Percentiles rank a stretch among this genome's conserved stretches.
phyloP scores from a whole-genome alignment of 2,888 invertebrate species.

The Herminia tarsipennalis region DNA sequence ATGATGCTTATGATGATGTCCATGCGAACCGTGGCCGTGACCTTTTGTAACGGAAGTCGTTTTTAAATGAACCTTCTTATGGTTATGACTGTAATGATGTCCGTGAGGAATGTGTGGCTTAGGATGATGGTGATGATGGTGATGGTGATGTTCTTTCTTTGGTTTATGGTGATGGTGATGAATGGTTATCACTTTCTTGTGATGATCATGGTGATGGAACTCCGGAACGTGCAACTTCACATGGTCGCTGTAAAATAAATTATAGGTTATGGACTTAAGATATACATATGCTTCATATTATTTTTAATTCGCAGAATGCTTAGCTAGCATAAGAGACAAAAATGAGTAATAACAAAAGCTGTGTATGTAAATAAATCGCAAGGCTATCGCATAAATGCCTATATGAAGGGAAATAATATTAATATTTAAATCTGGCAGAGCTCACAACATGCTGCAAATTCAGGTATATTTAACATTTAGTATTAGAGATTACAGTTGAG shows the following conservation, averaged over 20 bases:
- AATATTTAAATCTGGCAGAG: no score
- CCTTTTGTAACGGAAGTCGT: slow-evolving; percentile 63
- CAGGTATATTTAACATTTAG: no score
- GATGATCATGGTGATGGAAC: slow-evolving; percentile 85
- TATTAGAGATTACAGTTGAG: not conserved
- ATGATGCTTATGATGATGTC: slow-evolving; percentile 54
- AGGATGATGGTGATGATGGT: slow-evolving; percentile 65
- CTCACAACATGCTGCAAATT: no score
- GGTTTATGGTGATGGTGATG: slow-evolving; percentile 83
- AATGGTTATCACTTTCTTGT: slow-evolving; percentile 86
- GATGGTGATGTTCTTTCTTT: slow-evolving; percentile 76
- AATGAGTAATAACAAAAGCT: no score
- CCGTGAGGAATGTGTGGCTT: slow-evolving; percentile 59
- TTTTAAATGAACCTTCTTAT: slow-evolving; percentile 74
- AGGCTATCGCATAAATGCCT: not conserved
- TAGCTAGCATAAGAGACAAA: no score
- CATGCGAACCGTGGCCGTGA: slow-evolving; percentile 41
- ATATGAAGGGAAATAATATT: no score
- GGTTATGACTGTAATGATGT: slow-evolving; percentile 68
- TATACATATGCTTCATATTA: no score
- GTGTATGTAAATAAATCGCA: not conserved
- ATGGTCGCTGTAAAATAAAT: slow-evolving; percentile 79
- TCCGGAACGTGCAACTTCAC: slow-evolving; percentile 86
- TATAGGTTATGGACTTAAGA: slow-evolving; percentile 9
- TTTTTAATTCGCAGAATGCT: slow-evolving; percentile 4